These are phyloP conservation scores for Lasius fuliginosus DNA, from an alignment of 2,888 invertebrate species.

Conservation along the genomic window DNA sequence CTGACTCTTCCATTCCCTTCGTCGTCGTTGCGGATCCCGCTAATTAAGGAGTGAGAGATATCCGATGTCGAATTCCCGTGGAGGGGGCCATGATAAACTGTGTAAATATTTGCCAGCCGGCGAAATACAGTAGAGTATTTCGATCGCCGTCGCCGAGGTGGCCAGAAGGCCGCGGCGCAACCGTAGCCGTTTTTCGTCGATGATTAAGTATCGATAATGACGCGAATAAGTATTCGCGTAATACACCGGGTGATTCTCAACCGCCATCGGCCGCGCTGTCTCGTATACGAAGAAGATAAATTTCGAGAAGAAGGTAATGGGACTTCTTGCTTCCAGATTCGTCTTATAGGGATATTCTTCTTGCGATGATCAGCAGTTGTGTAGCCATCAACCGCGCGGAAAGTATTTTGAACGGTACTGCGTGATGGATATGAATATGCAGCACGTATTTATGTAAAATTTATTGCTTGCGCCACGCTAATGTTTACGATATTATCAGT, in stretches of 20 bases:
- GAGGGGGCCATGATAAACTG: slow-evolving; percentile 8
- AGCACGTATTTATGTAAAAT: slow-evolving; percentile 26
- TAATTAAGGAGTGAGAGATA: slow-evolving; percentile 70
- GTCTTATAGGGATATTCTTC: slow-evolving; percentile 61
- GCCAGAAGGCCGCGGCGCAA: slow-evolving; percentile 2
- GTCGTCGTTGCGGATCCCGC: slow-evolving; percentile 48
- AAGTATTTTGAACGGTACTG: slow-evolving; percentile 43
- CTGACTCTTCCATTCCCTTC: background rate
- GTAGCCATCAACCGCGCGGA: slow-evolving; percentile 59
- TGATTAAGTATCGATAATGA: slow-evolving; percentile 74
- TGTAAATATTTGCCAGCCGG: background rate
- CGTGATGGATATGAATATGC: slow-evolving; percentile 69
- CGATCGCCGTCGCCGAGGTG: slow-evolving; percentile 26
- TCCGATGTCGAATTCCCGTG: slow-evolving; percentile 56
- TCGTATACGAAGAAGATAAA: slow-evolving; percentile 65
- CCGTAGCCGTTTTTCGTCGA: slow-evolving; percentile 46
- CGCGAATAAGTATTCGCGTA: slow-evolving; percentile 59
- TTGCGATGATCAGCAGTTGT: slow-evolving; percentile 62
- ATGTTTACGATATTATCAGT: slow-evolving; percentile 28
- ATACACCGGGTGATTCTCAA: slow-evolving; percentile 53
- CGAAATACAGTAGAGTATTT: slow-evolving; percentile 4
- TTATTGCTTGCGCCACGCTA: slow-evolving; percentile 18
- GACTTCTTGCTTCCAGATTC: slow-evolving; percentile 67
- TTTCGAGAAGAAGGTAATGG: slow-evolving; percentile 68
- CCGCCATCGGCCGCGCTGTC: slow-evolving; percentile 45